Percentiles rank a stretch among this genome's conserved stretches.
phyloP scores from a whole-genome alignment of 1,140 invertebrate genomes.

The Drosophila dunni region DNA sequence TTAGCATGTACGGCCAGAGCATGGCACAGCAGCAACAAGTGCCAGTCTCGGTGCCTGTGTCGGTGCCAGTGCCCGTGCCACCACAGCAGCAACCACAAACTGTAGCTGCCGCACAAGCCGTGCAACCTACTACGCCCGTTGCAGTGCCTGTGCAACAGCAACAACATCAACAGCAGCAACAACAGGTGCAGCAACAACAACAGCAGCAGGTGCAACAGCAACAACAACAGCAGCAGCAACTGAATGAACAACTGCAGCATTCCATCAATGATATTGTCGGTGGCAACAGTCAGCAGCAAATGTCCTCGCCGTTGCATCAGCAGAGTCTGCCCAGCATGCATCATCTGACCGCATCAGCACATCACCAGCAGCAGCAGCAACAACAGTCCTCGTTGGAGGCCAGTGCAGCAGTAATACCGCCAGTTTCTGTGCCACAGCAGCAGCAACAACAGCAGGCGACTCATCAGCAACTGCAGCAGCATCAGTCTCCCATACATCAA shows the following conservation, averaged over 20 bases:
- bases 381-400: conserved; percentile 54
- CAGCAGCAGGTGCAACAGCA: conserved; percentile 63
- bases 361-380: conserved; percentile 45
- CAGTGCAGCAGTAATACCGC: conserved; percentile 19
- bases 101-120: conserved; percentile 48
- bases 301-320: conserved; percentile 64
- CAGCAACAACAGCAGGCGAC: conserved; percentile 56
- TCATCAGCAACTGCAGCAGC: conserved; percentile 66
- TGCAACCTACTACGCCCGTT: conserved; percentile 22
- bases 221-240: conserved; percentile 68
- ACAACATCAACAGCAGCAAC: conserved; percentile 60
- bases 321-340: conserved; percentile 72
- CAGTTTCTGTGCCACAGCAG: conserved; percentile 33
- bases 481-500: conserved; percentile 68
- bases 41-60: conserved; percentile 29
- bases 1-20: conserved; percentile 51
- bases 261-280: conserved; percentile 83
- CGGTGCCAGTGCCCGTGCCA: conserved; percentile 29
- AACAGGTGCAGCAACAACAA: conserved; percentile 54
- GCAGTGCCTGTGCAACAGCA: conserved; percentile 40
- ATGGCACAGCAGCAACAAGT: conserved; percentile 39
- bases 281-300: conserved; percentile 71
- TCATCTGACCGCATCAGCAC: conserved; percentile 50
- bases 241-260: conserved; percentile 82
- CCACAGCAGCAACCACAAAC: conserved; percentile 45